Conservation (phyloP, 2,888 invertebrate species). For the Chrysomela aeneicollis region DNA sequence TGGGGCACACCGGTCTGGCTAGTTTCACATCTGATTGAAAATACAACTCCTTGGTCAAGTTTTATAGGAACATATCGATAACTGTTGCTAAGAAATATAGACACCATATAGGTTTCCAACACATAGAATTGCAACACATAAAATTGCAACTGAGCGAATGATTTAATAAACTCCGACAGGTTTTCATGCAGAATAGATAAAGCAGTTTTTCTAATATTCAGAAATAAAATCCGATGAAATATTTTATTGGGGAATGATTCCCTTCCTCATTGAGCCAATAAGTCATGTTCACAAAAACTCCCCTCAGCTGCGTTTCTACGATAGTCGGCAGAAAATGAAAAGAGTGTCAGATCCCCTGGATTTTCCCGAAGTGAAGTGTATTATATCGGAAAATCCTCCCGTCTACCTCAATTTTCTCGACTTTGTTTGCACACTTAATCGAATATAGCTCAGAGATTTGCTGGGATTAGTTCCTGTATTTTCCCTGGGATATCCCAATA, state of each 20-base stretch:
- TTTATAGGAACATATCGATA: too few species aligned
- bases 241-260: neutral
- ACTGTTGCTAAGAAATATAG: too few species aligned
- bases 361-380: conserved; percentile 13
- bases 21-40: too few species aligned
- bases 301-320: neutral
- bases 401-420: neutral
- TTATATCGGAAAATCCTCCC: conserved; percentile 12
- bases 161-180: too few species aligned
- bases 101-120: too few species aligned
- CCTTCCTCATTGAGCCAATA: neutral
- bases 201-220: too few species aligned
- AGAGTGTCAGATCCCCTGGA: neutral
- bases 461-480: conserved; percentile 19
- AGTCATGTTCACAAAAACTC: neutral
- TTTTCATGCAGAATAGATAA: too few species aligned
- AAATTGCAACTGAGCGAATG: too few species aligned
- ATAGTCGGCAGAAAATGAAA: conserved; percentile 4
- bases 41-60: too few species aligned
- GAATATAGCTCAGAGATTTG: conserved; percentile 23
- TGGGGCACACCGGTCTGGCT: too few species aligned
- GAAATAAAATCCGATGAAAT: too few species aligned
- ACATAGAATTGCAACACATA: too few species aligned
- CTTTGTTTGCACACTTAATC: conserved; percentile 25
- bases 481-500: neutral